A percentile compares a stretch with the other conserved stretches of the same genome.
These are phyloP conservation scores for Cheilinus undulatus DNA, from an alignment of 2,113 vertebrate species.

Conservation along the genomic window DNA sequence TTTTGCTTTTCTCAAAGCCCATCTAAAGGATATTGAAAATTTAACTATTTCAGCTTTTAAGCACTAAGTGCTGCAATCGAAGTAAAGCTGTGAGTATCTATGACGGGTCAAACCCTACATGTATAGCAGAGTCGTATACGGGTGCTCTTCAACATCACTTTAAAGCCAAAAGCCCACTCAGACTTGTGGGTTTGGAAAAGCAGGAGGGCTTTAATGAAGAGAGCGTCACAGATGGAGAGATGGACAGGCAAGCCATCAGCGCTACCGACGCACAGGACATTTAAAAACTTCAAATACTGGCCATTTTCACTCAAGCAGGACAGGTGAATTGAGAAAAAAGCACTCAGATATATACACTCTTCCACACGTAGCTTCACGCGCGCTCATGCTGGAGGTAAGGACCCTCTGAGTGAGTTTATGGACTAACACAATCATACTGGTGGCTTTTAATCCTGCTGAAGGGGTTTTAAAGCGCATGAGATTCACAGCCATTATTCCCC, in stretches of 20 bases:
- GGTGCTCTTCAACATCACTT: constrained; percentile 84
- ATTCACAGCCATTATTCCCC: constrained; percentile 71
- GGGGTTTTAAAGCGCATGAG: constrained; percentile 68
- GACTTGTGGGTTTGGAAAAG: constrained; percentile 74
- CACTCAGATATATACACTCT: constrained; percentile 65
- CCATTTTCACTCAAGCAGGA: constrained; percentile 75
- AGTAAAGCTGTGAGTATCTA: constrained; percentile 57
- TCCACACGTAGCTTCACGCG: constrained; percentile 63
- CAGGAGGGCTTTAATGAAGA: constrained; percentile 74
- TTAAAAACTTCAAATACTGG: constrained; percentile 77
- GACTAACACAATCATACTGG: constrained; percentile 76
- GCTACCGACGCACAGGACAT: constrained; percentile 73
- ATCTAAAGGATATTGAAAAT: constrained; percentile 61
- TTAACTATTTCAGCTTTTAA: constrained; percentile 71
- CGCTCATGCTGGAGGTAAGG: constrained; percentile 66
- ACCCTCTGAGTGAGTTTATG: constrained; percentile 78
- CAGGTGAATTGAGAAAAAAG: constrained; percentile 74
- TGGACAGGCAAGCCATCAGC: constrained; percentile 65
- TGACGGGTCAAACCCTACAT: constrained; percentile 71
- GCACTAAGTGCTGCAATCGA: constrained; percentile 62
- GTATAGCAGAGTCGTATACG: constrained; percentile 69
- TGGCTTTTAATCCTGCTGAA: constrained; percentile 75
- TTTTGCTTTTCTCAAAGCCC: constrained; percentile 46
- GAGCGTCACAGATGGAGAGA: constrained; percentile 62
- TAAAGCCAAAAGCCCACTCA: constrained; percentile 80